These are phyloP conservation scores for Papilio gigon DNA, from an alignment of 2,888 invertebrate genomes.

Conservation along the genomic window DNA sequence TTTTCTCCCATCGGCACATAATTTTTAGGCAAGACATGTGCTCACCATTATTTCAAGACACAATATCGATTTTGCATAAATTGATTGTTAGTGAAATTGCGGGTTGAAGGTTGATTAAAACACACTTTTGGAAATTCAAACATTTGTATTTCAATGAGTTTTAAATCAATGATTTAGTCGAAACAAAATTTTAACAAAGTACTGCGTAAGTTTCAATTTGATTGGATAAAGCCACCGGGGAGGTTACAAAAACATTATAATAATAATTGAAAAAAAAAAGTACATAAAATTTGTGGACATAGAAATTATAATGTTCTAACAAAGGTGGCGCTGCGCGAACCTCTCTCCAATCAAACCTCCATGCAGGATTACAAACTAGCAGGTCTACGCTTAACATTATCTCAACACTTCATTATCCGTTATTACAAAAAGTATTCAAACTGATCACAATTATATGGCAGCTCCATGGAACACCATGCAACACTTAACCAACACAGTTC, in stretches of 20 bases:
- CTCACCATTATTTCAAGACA: background rate
- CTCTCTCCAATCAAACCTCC: conserved; percentile 75
- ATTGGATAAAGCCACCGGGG: conserved; percentile 76
- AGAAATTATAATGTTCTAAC: conserved; percentile 59
- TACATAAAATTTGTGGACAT: conserved; percentile 62
- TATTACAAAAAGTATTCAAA: conserved; percentile 80
- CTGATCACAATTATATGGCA: conserved; percentile 81
- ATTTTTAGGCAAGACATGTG: background rate
- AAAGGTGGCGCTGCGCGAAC: conserved; percentile 53
- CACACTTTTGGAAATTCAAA: conserved; percentile 71
- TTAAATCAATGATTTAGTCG: conserved; percentile 79
- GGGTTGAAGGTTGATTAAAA: conserved; percentile 36
- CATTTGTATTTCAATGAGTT: conserved; percentile 79
- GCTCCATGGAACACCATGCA: conserved; percentile 79
- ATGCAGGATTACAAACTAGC: conserved; percentile 78
- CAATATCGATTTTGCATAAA: background rate
- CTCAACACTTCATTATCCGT: conserved; percentile 73
- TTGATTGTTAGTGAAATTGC: background rate
- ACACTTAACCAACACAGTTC: conserved; percentile 72
- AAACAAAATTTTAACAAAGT: conserved; percentile 79
- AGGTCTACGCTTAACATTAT: conserved; percentile 79
- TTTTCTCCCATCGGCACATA: too few species aligned
- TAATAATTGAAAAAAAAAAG: conserved; percentile 48
- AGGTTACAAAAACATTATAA: conserved; percentile 47
- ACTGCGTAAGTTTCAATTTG: conserved; percentile 73